These are phyloP conservation scores for Hoplodrina blanda DNA, from an alignment of 2,888 invertebrate genomes.

Conservation along the genomic window DNA sequence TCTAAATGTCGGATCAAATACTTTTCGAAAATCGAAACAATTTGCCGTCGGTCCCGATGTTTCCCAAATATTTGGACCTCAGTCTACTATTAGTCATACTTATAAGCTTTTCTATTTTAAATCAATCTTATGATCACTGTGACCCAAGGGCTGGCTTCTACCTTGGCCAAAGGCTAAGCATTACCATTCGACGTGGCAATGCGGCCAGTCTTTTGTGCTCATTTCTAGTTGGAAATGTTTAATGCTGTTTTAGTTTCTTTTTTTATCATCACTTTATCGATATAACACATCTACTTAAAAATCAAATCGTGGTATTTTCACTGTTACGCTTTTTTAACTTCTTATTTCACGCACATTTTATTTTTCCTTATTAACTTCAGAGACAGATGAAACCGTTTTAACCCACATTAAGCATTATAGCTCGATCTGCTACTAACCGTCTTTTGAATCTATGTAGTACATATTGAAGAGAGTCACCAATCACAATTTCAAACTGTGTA, in stretches of 20 bases:
- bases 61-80: background rate
- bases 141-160: too few relatives aligned
- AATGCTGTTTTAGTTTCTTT: too few relatives aligned
- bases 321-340: background rate
- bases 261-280: background rate
- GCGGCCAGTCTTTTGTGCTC: too few relatives aligned
- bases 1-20: background rate
- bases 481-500: background rate
- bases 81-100: too few relatives aligned
- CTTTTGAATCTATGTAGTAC: background rate
- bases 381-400: background rate
- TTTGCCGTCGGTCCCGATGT: background rate
- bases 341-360: background rate
- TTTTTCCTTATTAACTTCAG: background rate
- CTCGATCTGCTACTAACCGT: background rate
- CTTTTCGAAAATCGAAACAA: background rate
- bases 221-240: too few relatives aligned
- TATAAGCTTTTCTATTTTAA: background rate
- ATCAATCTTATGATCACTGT: background rate
- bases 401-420: background rate
- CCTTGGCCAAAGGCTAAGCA: too few relatives aligned
- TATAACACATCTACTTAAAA: background rate
- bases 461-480: background rate
- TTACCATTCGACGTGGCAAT: too few relatives aligned
- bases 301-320: background rate